Evolutionary conservation across 2,113 vertebrate genomes (phyloP), one percentile per base, ranked within the genome.

Genomic region (Neofelis nebulosa): DNA sequence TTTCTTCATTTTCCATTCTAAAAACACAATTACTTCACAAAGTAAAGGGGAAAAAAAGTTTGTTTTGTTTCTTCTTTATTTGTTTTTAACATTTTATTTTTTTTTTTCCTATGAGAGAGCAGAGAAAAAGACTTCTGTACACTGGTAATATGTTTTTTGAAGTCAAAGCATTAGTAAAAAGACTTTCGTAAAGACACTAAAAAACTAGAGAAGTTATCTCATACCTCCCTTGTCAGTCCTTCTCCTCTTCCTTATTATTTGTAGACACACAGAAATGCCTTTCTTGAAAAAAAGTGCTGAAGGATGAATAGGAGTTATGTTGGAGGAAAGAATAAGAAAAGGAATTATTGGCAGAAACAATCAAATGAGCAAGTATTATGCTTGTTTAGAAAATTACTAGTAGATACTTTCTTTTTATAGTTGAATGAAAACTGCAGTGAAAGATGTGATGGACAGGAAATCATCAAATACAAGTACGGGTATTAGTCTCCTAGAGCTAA

Each of bases 161-260:
- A 29, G 45, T 84, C 68, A 84, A 84, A 13, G 4, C n/a, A 21
- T 55, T 66, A 50, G 27, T 18, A 66, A 12, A 76, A 63, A 93
- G 10, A 41, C 33, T 80, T 78, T 48, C 31, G 23, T 84, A 68
- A 78, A 91, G 29, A 68, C 14, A n/a, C 27, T 25, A 55, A 74
- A 41, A 36, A 25, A 15, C 57, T 76, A n/a, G 61, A 66, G n/a
- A 52, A 52, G 27, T 96, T 81, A 83, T 48, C 29, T 91, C 36
- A 52, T 45, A 50, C 13, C 11, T 12, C 3, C 2, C 1, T 2
- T 69, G n/a, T 4, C 23, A 61, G 3, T 10, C 11, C 11, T 4
- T 91, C 25, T 63, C n/a, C 13, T 61, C 3, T 50, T 63, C 5
- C 1, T 29, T 65, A 82, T 83, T 73, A 68, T 33, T 1, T 45